Percentiles rank a stretch among this genome's conserved stretches.
Evolutionary conservation across 2,113 vertebrate genomes (phyloP).

Genomic region (Odobenus rosmarus): DNA sequence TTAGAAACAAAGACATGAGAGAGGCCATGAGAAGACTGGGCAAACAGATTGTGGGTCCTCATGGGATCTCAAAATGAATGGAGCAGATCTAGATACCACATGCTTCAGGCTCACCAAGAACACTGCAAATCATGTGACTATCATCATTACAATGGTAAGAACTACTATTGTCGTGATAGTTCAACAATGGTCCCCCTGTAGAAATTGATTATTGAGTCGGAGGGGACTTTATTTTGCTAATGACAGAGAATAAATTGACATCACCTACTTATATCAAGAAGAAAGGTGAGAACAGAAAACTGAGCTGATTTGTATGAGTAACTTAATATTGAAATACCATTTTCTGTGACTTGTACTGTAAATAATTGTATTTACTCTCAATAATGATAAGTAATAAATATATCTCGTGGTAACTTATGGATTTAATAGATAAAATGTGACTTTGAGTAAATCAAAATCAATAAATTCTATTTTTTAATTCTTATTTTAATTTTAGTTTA

Average conservation of each 20-base stretch:
- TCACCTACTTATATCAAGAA: background rate
- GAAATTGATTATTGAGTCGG: background rate
- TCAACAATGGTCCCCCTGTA: background rate
- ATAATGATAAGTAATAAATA: background rate
- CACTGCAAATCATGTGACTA: background rate
- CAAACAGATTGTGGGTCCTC: background rate
- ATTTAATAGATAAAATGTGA: background rate
- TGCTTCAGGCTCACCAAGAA: background rate
- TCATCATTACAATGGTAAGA: background rate
- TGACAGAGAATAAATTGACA: background rate
- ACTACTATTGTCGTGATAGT: background rate
- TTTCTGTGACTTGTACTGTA: background rate
- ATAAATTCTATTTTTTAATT: background rate
- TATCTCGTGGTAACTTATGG: background rate
- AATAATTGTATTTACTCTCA: background rate
- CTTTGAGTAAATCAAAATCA: background rate
- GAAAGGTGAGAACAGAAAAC: background rate
- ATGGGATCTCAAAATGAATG: background rate
- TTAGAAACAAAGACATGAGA: slow-evolving; percentile 69
- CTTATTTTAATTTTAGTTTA: slow-evolving; percentile 18
- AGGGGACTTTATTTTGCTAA: background rate
- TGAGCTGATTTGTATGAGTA: background rate
- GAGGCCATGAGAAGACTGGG: slow-evolving; percentile 1
- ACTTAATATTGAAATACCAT: background rate
- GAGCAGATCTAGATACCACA: background rate